Evolutionary conservation across 2,888 invertebrate genomes (phyloP).

Genomic region (Ischnura elegans): DNA sequence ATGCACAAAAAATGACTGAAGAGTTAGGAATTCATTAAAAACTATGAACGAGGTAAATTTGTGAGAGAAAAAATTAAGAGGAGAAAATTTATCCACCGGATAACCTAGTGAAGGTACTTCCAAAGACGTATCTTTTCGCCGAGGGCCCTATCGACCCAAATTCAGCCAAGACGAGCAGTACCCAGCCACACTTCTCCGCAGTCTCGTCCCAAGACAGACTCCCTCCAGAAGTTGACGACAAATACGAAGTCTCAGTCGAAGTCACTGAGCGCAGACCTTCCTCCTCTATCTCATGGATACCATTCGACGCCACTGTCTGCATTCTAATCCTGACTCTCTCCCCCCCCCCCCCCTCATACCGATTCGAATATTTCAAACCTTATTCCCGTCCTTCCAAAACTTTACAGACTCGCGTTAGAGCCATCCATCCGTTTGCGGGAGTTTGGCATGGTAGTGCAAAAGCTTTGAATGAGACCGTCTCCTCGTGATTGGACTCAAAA

Average conservation of each 20-base stretch:
- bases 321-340: not conserved
- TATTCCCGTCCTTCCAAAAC: not conserved
- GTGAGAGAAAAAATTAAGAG: not conserved
- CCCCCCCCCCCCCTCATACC: not conserved
- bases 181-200: not conserved
- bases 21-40: constrained; percentile 1
- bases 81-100: not conserved
- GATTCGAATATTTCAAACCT: not conserved
- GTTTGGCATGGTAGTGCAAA: not conserved
- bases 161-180: not conserved
- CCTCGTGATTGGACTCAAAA: constrained; percentile 33
- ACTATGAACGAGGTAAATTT: not conserved
- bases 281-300: not conserved
- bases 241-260: not conserved
- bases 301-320: not conserved
- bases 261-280: not conserved
- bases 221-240: not conserved
- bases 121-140: not conserved
- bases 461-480: constrained; percentile 5
- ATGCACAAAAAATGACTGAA: too few species aligned
- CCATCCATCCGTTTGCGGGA: not conserved
- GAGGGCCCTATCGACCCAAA: not conserved
- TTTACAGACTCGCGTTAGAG: not conserved
- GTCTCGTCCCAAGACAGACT: not conserved
- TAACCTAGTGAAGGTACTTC: not conserved